Percentiles rank a stretch among this genome's conserved stretches.
Conservation (phyloP, 2,888 invertebrate species). For the Gastrophysa polygoni region DNA sequence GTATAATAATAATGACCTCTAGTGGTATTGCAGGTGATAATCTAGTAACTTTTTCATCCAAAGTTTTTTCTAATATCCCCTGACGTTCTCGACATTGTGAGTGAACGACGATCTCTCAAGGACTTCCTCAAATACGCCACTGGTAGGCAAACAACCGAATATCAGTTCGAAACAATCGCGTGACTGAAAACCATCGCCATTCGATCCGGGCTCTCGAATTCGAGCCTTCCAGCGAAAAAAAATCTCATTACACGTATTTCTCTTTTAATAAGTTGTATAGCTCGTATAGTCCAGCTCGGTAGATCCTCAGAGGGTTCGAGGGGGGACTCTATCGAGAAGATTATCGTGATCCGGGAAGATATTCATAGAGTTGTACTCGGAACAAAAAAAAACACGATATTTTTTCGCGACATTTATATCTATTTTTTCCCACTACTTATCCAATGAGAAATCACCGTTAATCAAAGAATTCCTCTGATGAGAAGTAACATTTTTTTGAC, state of each 20-base stretch:
- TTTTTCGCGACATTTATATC: too few relatives aligned
- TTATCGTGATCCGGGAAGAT: not conserved
- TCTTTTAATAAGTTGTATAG: slow-evolving; percentile 17
- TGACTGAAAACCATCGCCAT: slow-evolving; percentile 13
- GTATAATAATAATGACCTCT: too few relatives aligned
- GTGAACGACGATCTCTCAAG: not conserved
- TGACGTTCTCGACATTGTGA: too few relatives aligned
- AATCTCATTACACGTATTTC: slow-evolving; percentile 15
- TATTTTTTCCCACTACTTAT: too few relatives aligned
- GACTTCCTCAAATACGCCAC: not conserved
- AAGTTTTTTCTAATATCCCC: too few relatives aligned
- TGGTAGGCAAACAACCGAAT: slow-evolving; percentile 5
- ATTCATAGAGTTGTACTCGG: too few relatives aligned
- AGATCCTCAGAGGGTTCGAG: slow-evolving; percentile 1
- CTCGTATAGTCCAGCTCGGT: slow-evolving; percentile 6
- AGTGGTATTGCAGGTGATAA: too few relatives aligned
- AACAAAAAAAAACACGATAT: too few relatives aligned
- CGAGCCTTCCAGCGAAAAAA: slow-evolving; percentile 6
- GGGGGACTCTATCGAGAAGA: not conserved
- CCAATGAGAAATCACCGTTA: too few relatives aligned
- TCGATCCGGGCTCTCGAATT: slow-evolving; percentile 12
- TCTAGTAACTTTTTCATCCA: too few relatives aligned
- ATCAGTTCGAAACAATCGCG: slow-evolving; percentile 14
- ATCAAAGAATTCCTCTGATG: too few relatives aligned
- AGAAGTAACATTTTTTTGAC: too few relatives aligned